Evolutionary conservation across 2,888 invertebrate species (phyloP).

Genomic region (Perithous albicinctus): DNA sequence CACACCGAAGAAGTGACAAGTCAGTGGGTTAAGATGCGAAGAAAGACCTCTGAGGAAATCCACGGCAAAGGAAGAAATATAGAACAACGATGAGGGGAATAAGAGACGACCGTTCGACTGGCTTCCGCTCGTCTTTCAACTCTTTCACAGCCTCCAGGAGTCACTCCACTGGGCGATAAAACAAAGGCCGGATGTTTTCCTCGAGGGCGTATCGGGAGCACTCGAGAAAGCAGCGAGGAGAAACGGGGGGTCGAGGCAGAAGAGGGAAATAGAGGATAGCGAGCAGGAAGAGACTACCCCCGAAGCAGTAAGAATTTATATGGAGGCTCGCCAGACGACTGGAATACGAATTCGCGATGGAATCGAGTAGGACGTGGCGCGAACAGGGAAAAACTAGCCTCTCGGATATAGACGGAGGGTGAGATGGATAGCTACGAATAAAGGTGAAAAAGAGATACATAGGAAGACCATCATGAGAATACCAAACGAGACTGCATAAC

Average conservation of each 20-base stretch:
- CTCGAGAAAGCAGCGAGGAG: conserved; percentile 26
- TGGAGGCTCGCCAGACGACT: conserved; percentile 45
- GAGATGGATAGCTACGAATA: conserved; percentile 7
- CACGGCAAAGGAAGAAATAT: conserved; percentile 1
- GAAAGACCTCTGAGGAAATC: neutral
- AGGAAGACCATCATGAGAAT: conserved; percentile 33
- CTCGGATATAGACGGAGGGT: conserved; percentile 7
- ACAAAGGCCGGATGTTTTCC: conserved; percentile 65
- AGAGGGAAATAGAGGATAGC: conserved; percentile 5
- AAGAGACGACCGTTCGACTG: conserved; percentile 13
- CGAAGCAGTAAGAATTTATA: conserved; percentile 51
- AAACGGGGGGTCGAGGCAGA: conserved; percentile 6
- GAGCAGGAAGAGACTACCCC: conserved; percentile 44
- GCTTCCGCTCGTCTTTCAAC: neutral
- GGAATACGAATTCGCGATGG: conserved; percentile 50
- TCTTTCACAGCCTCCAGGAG: neutral
- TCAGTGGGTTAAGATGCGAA: neutral
- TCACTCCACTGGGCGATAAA: conserved; percentile 48
- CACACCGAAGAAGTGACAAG: neutral
- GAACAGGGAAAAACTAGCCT: conserved; percentile 15
- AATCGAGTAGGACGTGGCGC: conserved; percentile 25
- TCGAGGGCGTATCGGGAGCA: conserved; percentile 59
- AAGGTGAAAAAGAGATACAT: conserved; percentile 46
- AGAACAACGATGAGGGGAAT: conserved; percentile 13
- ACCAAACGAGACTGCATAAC: conserved; percentile 31